Percentiles rank a stretch among this genome's conserved stretches.
These are phyloP conservation scores for Spialia ferax DNA, from an alignment of 2,888 invertebrate genomes.

Conservation along the genomic window DNA sequence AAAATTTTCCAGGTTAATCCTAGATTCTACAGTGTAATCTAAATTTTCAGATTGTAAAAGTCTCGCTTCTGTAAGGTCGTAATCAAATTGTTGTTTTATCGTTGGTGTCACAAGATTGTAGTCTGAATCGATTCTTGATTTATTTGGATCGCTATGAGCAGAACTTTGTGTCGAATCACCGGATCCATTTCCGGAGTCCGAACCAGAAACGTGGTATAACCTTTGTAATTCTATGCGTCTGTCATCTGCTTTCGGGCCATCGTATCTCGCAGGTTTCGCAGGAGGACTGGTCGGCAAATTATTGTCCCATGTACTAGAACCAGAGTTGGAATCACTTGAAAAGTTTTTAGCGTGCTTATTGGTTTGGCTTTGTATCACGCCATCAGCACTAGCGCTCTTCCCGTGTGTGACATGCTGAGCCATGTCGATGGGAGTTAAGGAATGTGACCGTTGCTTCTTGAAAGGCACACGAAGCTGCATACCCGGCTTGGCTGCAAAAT, in stretches of 20 bases:
- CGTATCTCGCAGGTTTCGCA: conserved; percentile 83
- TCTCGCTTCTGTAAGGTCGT: conserved; percentile 88
- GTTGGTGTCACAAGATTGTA: conserved; percentile 89
- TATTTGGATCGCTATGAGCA: conserved; percentile 88
- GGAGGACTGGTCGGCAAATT: conserved; percentile 87
- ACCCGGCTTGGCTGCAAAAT: conserved; percentile 77
- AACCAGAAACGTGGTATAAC: conserved; percentile 93
- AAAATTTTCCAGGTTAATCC: conserved; percentile 93
- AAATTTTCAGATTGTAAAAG: conserved; percentile 85
- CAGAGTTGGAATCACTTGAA: conserved; percentile 81
- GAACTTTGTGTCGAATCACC: conserved; percentile 93
- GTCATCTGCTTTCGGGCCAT: conserved; percentile 85
- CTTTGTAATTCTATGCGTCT: conserved; percentile 89
- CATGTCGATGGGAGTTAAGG: conserved; percentile 89
- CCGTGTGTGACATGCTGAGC: conserved; percentile 80
- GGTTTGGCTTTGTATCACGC: conserved; percentile 86
- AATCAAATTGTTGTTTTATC: conserved; percentile 90
- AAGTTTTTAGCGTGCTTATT: conserved; percentile 74
- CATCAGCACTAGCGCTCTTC: conserved; percentile 90
- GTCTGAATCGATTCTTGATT: conserved; percentile 84
- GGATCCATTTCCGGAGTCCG: conserved; percentile 96
- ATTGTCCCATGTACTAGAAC: conserved; percentile 80
- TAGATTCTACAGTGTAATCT: conserved; percentile 84
- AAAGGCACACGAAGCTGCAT: conserved; percentile 73
- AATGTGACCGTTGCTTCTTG: conserved; percentile 91